A percentile compares a stretch with the other conserved stretches of the same genome.
These are phyloP conservation scores for Hirtodrosophila trivittata DNA, from an alignment of 2,888 invertebrate genomes.

Conservation along the genomic window DNA sequence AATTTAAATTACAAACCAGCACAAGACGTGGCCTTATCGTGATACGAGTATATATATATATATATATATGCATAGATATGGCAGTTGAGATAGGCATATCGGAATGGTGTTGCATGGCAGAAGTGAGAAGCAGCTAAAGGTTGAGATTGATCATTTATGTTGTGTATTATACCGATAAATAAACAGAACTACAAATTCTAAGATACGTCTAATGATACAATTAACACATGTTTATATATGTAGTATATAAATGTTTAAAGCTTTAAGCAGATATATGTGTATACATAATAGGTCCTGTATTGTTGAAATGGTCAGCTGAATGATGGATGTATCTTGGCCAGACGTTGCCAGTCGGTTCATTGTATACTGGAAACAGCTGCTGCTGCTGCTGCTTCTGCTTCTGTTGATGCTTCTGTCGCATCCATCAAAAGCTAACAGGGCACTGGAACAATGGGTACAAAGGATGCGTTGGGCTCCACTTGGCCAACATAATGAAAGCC, in stretches of 20 bases:
- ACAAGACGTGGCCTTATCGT: conserved; percentile 36
- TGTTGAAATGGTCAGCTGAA: conserved; percentile 16
- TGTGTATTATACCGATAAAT: background rate
- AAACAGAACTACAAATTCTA: background rate
- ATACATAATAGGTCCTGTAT: conserved; percentile 23
- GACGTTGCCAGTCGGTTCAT: conserved; percentile 37
- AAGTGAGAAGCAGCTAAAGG: background rate
- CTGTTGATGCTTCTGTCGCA: conserved; percentile 41
- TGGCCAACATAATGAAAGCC: conserved; percentile 33
- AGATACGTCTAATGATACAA: conserved; percentile 11
- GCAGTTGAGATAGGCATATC: conserved; percentile 47
- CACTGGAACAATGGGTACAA: conserved; percentile 52
- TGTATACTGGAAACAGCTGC: conserved; percentile 41
- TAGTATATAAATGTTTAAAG: too few relatives aligned
- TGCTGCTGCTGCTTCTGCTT: conserved; percentile 33
- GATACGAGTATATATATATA: conserved; percentile 33
- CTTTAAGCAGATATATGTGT: conserved; percentile 9
- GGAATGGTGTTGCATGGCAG: conserved; percentile 28
- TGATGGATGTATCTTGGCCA: conserved; percentile 52
- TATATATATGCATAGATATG: conserved; percentile 43
- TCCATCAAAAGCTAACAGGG: conserved; percentile 65
- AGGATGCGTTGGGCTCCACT: conserved; percentile 41
- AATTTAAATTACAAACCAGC: conserved; percentile 60
- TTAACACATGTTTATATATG: conserved; percentile 12
- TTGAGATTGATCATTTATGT: background rate